A percentile compares a stretch with the other conserved stretches of the same genome.
phyloP scores from a whole-genome alignment of 1,140 invertebrate genomes.

The Colletes latitarsis region DNA sequence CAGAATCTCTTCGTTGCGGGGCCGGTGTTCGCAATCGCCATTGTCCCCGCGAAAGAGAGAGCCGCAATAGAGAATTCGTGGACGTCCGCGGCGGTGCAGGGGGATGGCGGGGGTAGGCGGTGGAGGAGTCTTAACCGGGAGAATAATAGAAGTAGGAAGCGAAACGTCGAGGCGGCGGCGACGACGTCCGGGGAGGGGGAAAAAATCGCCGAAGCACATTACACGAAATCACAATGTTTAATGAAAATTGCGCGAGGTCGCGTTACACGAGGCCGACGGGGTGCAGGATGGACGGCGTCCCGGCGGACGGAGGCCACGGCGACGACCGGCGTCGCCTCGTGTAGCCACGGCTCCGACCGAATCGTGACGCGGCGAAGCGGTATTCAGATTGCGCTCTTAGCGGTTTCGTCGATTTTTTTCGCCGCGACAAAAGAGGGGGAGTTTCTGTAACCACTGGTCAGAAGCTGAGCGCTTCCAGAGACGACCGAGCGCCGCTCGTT shows the following conservation, averaged over 20 bases:
- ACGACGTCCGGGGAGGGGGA: conserved; percentile 17
- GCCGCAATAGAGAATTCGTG: conserved; percentile 48
- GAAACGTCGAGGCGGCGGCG: conserved; percentile 56
- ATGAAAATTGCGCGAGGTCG: conserved; percentile 76
- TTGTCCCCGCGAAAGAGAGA: conserved; percentile 41
- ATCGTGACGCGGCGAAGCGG: conserved; percentile 80
- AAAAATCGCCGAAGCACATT: conserved; percentile 77
- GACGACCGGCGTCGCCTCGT: conserved; percentile 60
- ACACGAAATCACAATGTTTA: conserved; percentile 81
- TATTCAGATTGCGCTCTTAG: conserved; percentile 82
- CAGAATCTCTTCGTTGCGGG: neutral
- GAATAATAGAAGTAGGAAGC: conserved; percentile 78
- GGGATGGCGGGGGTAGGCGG: neutral
- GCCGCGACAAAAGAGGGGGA: conserved; percentile 70
- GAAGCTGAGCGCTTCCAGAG: conserved; percentile 56
- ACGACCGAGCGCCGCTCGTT: neutral
- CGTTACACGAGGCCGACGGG: conserved; percentile 66
- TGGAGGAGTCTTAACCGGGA: conserved; percentile 61
- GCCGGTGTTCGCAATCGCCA: conserved; percentile 32
- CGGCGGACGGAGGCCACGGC: neutral
- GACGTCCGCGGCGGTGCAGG: neutral
- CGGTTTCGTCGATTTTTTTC: conserved; percentile 78
- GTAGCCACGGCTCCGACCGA: conserved; percentile 69
- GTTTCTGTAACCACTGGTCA: conserved; percentile 78
- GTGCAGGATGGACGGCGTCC: too few species aligned